Evolutionary conservation across 2,113 vertebrate species (phyloP).

Genomic region (Terrapene triunguis): DNA sequence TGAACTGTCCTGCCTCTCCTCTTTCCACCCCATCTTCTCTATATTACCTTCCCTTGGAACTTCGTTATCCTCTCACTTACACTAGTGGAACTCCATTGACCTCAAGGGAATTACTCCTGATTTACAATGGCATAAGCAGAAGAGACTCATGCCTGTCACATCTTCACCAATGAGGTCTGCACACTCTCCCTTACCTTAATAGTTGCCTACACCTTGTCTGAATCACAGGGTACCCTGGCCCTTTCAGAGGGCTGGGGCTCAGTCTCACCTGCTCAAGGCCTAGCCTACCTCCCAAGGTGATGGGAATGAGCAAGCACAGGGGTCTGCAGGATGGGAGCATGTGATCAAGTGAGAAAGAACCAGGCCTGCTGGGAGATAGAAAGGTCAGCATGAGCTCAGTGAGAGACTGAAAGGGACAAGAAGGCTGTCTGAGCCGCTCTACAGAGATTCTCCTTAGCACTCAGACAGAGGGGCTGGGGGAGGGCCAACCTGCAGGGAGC

Average conservation of each 20-base stretch:
- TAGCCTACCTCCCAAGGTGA: neutral
- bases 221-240: neutral
- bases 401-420: neutral
- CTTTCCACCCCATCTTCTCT: neutral
- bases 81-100: constrained; percentile 25
- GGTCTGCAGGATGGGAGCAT: neutral
- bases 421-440: neutral
- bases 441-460: neutral
- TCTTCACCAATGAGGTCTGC: neutral
- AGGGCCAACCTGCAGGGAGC: neutral
- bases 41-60: neutral
- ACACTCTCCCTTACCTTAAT: neutral
- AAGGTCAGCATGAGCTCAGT: neutral
- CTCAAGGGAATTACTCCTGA: constrained; percentile 19
- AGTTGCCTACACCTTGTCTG: neutral
- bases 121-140: constrained; percentile 19
- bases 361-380: neutral
- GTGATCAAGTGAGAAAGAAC: neutral
- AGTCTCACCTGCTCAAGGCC: neutral
- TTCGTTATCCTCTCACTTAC: neutral
- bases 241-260: neutral
- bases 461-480: neutral
- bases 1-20: constrained; percentile 21
- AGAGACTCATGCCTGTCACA: constrained; percentile 28
- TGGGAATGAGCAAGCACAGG: neutral